Percentiles rank a stretch among this genome's conserved stretches.
These are phyloP conservation scores for Kryptolebias marmoratus DNA, from an alignment of 2,113 vertebrate genomes.

Conservation along the genomic window DNA sequence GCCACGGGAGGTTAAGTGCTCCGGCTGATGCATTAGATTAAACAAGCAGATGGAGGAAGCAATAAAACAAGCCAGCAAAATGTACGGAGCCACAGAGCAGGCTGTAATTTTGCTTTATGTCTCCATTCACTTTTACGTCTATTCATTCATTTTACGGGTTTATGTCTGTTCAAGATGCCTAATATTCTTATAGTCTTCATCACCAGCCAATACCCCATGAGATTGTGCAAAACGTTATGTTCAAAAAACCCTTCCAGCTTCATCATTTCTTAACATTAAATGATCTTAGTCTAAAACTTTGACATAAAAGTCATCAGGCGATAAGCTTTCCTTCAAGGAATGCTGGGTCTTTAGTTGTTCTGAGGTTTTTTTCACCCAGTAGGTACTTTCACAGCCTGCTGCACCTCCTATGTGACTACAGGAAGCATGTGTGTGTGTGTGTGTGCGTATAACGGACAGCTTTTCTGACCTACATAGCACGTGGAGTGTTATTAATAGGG, in stretches of 20 bases:
- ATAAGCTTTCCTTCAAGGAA: too few relatives aligned
- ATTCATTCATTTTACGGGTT: slow-evolving; percentile 18
- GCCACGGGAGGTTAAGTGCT: slow-evolving; percentile 54
- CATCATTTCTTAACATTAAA: too few relatives aligned
- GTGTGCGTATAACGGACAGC: slow-evolving; percentile 36
- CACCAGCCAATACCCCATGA: too few relatives aligned
- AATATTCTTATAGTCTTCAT: neutral
- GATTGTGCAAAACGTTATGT: too few relatives aligned
- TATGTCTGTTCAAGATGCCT: slow-evolving; percentile 5
- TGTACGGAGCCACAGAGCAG: slow-evolving; percentile 38
- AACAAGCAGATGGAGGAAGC: slow-evolving; percentile 65
- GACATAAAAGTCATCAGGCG: too few relatives aligned
- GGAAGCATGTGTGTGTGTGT: slow-evolving; percentile 18
- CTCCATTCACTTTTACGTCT: slow-evolving; percentile 35
- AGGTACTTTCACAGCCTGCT: slow-evolving; percentile 11
- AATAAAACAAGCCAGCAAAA: slow-evolving; percentile 64
- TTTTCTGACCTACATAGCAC: slow-evolving; percentile 72
- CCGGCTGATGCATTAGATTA: slow-evolving; percentile 56
- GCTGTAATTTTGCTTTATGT: slow-evolving; percentile 37
- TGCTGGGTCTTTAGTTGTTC: neutral
- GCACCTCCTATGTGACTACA: slow-evolving; percentile 37
- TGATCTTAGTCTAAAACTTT: too few relatives aligned
- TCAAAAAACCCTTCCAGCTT: too few relatives aligned
- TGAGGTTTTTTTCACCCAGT: neutral
- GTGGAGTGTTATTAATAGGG: slow-evolving; percentile 80